These are phyloP conservation scores for Dicrurus megarhynchus DNA, from an alignment of 2,113 vertebrate species.

Conservation along the genomic window DNA sequence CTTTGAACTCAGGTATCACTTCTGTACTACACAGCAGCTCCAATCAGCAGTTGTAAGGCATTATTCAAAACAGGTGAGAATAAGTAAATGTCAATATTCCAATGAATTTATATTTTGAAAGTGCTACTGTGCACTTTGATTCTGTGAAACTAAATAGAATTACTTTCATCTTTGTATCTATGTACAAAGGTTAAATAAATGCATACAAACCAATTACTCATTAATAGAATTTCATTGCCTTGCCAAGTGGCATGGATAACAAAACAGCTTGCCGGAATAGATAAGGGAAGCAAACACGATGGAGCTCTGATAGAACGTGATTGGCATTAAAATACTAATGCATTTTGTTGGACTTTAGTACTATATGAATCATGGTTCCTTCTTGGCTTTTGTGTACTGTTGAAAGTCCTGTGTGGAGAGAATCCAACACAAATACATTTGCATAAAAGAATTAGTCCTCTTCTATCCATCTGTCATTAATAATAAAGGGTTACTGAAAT, in stretches of 20 bases:
- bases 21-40: slow-evolving; percentile 88
- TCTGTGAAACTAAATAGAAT: not conserved
- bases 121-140: not conserved
- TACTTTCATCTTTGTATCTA: not conserved
- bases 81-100: not conserved
- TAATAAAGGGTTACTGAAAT: not conserved
- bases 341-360: not conserved
- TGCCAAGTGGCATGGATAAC: not conserved
- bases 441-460: not conserved
- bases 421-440: not conserved
- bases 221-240: not conserved
- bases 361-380: not conserved
- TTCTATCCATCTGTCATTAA: not conserved
- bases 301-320: not conserved
- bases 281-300: not conserved
- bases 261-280: not conserved
- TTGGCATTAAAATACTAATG: not conserved
- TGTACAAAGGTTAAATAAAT: not conserved
- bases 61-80: slow-evolving; percentile 93
- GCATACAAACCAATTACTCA: not conserved
- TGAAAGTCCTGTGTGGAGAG: not conserved
- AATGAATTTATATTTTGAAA: not conserved
- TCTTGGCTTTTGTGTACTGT: not conserved
- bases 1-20: slow-evolving; percentile 88
- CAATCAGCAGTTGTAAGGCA: slow-evolving; percentile 87